Evolutionary conservation across 2,888 invertebrate species (phyloP).

Genomic region (Drosophila koepferae): DNA sequence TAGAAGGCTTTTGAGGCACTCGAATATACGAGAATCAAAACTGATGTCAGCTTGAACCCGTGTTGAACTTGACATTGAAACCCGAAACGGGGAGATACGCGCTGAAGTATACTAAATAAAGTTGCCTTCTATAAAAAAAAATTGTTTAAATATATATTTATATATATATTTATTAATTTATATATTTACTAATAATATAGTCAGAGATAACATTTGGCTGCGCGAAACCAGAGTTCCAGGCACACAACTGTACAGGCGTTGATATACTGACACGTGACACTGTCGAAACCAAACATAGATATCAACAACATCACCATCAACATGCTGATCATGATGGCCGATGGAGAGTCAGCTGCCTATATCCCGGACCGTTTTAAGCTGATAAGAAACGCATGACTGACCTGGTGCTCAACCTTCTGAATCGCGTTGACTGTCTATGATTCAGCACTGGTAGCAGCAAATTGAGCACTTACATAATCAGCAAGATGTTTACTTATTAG

Average conservation of each 20-base stretch:
- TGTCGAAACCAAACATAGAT: constrained; percentile 29
- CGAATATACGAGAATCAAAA: constrained; percentile 23
- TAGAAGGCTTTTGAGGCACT: constrained; percentile 5
- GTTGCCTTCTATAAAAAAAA: constrained; percentile 15
- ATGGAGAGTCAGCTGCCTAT: constrained; percentile 4
- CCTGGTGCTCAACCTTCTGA: constrained; percentile 48
- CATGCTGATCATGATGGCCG: not conserved
- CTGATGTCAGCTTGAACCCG: constrained; percentile 38
- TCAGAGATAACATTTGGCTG: constrained; percentile 27
- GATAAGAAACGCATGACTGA: constrained; percentile 51
- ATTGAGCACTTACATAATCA: constrained; percentile 63
- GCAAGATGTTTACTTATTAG: constrained; percentile 17
- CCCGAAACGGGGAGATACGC: constrained; percentile 52
- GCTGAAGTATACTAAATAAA: constrained; percentile 10
- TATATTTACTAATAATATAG: constrained; percentile 4
- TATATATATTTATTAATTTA: not conserved
- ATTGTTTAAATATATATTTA: not conserved
- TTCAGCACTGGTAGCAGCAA: constrained; percentile 36
- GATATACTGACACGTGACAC: constrained; percentile 55
- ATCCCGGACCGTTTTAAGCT: constrained; percentile 14
- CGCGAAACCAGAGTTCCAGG: constrained; percentile 22
- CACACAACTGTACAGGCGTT: constrained; percentile 63
- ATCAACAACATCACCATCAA: not conserved
- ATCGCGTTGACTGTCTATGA: constrained; percentile 47
- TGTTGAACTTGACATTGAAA: constrained; percentile 79